A percentile compares a stretch with the other conserved stretches of the same genome.
Evolutionary conservation across 1,140 invertebrate genomes (phyloP).

Genomic region (Drosophila busckii): DNA sequence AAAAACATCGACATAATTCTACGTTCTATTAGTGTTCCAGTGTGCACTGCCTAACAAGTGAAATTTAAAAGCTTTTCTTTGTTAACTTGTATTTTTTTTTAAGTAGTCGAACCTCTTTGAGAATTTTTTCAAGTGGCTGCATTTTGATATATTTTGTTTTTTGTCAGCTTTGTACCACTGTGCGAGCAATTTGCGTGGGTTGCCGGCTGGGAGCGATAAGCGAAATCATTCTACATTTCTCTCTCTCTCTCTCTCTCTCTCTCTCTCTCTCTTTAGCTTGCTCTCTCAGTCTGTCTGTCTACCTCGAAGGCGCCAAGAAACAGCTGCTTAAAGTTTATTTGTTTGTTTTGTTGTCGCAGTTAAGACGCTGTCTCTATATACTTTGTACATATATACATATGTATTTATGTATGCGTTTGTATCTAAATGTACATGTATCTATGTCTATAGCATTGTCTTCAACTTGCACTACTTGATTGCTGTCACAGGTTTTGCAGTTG

Average conservation of each 20-base stretch:
- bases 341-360: slow-evolving; percentile 52
- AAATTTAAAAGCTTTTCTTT: not conserved
- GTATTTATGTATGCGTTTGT: too few species aligned
- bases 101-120: not conserved
- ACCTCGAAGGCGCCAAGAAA: slow-evolving; percentile 48
- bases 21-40: slow-evolving; percentile 13
- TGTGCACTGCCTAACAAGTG: not conserved
- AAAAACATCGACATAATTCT: slow-evolving; percentile 34
- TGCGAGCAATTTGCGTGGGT: slow-evolving; percentile 20
- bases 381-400: slow-evolving; percentile 10
- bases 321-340: slow-evolving; percentile 73
- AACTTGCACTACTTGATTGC: slow-evolving; percentile 31
- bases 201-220: slow-evolving; percentile 42
- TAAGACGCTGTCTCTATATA: slow-evolving; percentile 9
- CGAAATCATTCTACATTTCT: not conserved
- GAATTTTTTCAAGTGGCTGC: not conserved
- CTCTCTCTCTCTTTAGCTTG: not conserved
- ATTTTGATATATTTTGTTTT: not conserved
- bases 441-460: slow-evolving; percentile 31
- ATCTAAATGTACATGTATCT: too few species aligned
- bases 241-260: not conserved
- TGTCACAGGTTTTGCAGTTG: slow-evolving; percentile 37
- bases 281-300: slow-evolving; percentile 8
- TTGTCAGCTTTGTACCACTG: slow-evolving; percentile 22
- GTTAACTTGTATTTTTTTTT: not conserved